Evolutionary conservation across 2,113 vertebrate species (phyloP), one percentile per base, ranked within the genome.

Genomic region (Amphilophus citrinellus): DNA sequence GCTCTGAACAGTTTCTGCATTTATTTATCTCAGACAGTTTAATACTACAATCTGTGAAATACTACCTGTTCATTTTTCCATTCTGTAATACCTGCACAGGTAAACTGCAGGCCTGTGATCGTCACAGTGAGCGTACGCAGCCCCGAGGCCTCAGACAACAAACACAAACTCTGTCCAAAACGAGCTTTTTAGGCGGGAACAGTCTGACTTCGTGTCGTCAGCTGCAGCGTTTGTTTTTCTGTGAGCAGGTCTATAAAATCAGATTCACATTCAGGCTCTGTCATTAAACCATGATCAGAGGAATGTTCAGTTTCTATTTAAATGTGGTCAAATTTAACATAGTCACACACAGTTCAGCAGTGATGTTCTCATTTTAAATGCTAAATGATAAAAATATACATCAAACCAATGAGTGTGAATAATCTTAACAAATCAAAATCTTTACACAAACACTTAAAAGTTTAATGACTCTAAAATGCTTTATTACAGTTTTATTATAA

Each of bases 1-100:
- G 44, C 13, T 47, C 5, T 47, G 44, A 47, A 47, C 20, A 65
- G 66, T 53, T 68, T 2, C 10, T 47, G 35, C 35, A 37, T 37
- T 32, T 6, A 32, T 32, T 32, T 32, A 32, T 32, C 6, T 32
- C 32, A 32, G 32, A 32, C 32, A 32, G 35, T 35, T 47, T 0
- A 53, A 53, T 44, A 32, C 0, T 10, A 4, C 27, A 32, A 17
- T 71, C 68, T 73, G 44, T 53, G 17, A 73, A 53, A 73, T n/a
- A 0, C 32, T 17, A 53, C 66, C 66, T 73, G 47, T 32, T 56
- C 68, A 53, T 44, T 24, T 53, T 53, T 20, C 44, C 44, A 5
- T 15, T 47, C 66, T 73, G 66, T 73, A 20, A 73, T 13, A n/a
- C 53, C 30, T 20, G 53, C 53, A n/a, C 17, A 32, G 47, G 68